phyloP scores from a whole-genome alignment of 1,140 invertebrate genomes.

The Drosophila pseudoobscura region DNA sequence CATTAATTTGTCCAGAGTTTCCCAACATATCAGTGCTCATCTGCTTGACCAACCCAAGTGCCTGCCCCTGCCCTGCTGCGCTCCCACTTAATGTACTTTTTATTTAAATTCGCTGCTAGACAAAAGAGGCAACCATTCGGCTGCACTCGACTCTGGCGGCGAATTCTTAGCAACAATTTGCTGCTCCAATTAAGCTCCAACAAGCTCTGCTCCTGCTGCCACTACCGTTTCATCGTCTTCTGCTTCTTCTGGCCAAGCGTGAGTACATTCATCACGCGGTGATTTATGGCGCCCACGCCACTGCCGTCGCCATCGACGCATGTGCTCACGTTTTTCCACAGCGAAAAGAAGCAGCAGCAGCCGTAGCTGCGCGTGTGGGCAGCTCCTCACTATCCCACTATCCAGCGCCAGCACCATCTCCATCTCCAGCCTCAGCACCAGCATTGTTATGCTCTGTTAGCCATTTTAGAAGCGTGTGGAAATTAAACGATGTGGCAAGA shows the following conservation, averaged over 20 bases:
- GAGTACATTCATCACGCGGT: slow-evolving; percentile 56
- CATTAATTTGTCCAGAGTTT: slow-evolving; percentile 64
- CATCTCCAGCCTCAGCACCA: not conserved
- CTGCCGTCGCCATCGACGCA: slow-evolving; percentile 39
- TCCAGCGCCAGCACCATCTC: not conserved
- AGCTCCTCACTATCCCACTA: slow-evolving; percentile 4
- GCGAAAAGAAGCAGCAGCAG: slow-evolving; percentile 1
- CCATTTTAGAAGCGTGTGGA: slow-evolving; percentile 47
- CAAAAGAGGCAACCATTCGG: slow-evolving; percentile 45
- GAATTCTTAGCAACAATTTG: slow-evolving; percentile 78
- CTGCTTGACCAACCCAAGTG: slow-evolving; percentile 59
- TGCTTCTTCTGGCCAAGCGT: slow-evolving; percentile 20
- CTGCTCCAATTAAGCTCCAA: slow-evolving; percentile 74
- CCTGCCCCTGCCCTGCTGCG: not conserved
- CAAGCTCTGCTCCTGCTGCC: not conserved
- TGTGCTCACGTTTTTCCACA: slow-evolving; percentile 40
- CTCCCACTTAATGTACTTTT: slow-evolving; percentile 62
- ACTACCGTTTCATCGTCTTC: not conserved
- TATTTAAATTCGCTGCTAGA: slow-evolving; percentile 60
- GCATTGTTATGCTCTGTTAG: slow-evolving; percentile 36
- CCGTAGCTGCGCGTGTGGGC: slow-evolving; percentile 43
- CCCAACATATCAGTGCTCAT: slow-evolving; percentile 58
- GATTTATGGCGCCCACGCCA: slow-evolving; percentile 59
- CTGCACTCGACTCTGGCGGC: slow-evolving; percentile 60
- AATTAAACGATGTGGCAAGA: slow-evolving; percentile 52